Evolutionary conservation across 2,113 vertebrate genomes (phyloP).

Genomic region (Cervus canadensis): DNA sequence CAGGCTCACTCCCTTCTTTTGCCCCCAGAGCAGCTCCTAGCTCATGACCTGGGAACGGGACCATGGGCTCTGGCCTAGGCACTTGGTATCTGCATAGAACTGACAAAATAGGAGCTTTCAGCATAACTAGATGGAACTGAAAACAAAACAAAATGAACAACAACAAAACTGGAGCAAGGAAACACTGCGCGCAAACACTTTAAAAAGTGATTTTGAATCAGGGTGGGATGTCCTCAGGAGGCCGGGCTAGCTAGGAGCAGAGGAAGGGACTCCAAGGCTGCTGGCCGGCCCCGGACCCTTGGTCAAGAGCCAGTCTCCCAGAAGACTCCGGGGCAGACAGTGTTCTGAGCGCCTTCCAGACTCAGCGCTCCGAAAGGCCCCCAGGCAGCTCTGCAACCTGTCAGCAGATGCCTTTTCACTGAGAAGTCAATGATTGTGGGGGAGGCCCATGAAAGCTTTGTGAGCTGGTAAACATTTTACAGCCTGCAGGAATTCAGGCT

Average conservation of each 20-base stretch:
- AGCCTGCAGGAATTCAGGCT: background rate
- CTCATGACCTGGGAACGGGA: background rate
- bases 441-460: conserved; percentile 26
- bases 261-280: no score
- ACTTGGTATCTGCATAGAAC: background rate
- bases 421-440: background rate
- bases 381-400: background rate
- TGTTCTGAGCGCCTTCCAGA: background rate
- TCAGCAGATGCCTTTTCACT: background rate
- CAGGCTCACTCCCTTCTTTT: background rate
- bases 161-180: background rate
- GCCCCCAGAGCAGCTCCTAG: background rate
- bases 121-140: background rate
- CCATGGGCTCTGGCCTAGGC: rapidly evolving
- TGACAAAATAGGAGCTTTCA: background rate
- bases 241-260: background rate
- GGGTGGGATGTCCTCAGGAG: background rate
- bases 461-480: background rate
- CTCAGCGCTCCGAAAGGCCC: rapidly evolving
- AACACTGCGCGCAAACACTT: background rate
- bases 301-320: background rate
- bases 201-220: background rate
- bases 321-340: rapidly evolving
- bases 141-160: background rate
- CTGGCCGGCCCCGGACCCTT: rapidly evolving